Conservation (phyloP, 1,140 invertebrate species). For the Lineus longissimus region DNA sequence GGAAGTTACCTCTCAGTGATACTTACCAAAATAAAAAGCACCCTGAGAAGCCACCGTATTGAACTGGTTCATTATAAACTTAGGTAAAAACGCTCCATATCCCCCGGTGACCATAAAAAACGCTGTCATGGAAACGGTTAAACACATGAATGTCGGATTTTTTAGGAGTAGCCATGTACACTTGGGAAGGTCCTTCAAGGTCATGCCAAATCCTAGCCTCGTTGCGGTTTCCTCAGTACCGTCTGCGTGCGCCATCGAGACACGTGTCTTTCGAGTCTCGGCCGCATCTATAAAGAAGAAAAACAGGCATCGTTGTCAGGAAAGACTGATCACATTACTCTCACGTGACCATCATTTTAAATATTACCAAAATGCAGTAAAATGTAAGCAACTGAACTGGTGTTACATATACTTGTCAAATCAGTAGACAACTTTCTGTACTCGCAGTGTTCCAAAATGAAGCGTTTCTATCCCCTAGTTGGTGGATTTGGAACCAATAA, state of each 20-base stretch:
- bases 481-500: too few species aligned
- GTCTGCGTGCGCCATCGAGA: background rate
- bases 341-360: background rate
- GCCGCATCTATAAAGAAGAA: background rate
- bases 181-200: background rate
- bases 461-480: too few species aligned
- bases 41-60: background rate
- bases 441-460: too few species aligned
- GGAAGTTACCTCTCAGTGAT: background rate
- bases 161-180: background rate
- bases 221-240: background rate
- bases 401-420: too few species aligned
- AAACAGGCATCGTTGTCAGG: background rate
- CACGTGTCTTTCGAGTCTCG: background rate
- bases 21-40: background rate
- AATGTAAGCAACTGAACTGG: background rate
- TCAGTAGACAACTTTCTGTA: too few species aligned
- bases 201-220: background rate
- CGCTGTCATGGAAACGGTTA: background rate
- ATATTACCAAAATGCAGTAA: background rate
- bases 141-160: background rate
- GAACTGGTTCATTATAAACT: background rate
- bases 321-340: too few species aligned
- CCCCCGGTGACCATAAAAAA: background rate
- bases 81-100: background rate